Evolutionary conservation across 2,888 invertebrate genomes (phyloP), one percentile per base, ranked within the genome.

Genomic region (Xylota segnis): DNA sequence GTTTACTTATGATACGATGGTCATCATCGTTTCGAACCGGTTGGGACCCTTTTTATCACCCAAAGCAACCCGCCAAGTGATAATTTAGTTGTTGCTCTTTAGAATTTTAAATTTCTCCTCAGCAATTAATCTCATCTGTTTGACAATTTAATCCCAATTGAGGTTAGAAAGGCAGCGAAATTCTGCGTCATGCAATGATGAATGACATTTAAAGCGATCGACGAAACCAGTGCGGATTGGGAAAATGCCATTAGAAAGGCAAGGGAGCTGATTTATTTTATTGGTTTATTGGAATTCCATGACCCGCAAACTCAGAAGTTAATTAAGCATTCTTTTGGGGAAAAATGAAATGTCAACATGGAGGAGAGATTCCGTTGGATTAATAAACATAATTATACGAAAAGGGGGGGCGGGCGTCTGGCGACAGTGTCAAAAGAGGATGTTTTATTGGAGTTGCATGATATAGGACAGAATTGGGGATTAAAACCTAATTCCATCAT

Each of bases 211-310:
- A 59, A 18, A 52, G 23, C n/a, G 52, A 50, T 58, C 3, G 23
- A 23, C 18, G 3, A 34, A 32, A 12, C 34, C 14, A 29, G 47
- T 18, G 14, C 27, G 5, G 29, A 52, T 18, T 37, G 37, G 18
- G n/a, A 27, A 7, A 50, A 58, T 29, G 16, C 29, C 52, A 18
- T 50, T 34, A 50, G 50, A 63, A 45, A 70, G 34, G 16, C 10
- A 29, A 37, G 6, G 71, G 71, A 66, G 61, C 45, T 84, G 79
- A 84, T 84, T 75, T 81, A 71, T 79, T 59, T 66, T 59, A 81
- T 47, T 63, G 40, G 58, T 84, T 75, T 40, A 52, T 58, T 81
- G 52, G 81, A 81, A 84, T 66, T 77, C 70, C 14, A 54, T 71
- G 81, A 75, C 75, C 81, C 58, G 61, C 59, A 79, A 65, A 56